Conservation (phyloP, 2,797 vertebrate genomes). For the Mastacembelus armatus region DNA sequence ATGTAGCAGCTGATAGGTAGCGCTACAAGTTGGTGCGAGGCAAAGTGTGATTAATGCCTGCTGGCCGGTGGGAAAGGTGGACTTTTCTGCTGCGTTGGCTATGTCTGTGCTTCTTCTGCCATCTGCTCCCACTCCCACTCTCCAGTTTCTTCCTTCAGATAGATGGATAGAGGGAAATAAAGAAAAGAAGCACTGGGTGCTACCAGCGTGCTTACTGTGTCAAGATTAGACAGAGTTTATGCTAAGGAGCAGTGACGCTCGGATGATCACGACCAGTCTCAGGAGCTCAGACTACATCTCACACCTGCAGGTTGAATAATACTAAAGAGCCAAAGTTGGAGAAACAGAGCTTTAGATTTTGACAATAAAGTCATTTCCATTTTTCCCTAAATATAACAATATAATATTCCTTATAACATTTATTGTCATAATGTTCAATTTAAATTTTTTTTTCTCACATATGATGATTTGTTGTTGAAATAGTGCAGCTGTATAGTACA, state of each 20-base stretch:
- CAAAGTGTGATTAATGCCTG: conserved; percentile 50
- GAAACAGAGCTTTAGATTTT: neutral
- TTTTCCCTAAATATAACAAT: neutral
- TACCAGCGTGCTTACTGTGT: neutral
- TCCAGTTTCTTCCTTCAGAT: conserved; percentile 8
- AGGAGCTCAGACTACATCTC: neutral
- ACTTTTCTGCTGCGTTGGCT: conserved; percentile 46
- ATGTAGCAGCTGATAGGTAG: conserved; percentile 22
- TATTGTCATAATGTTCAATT: neutral
- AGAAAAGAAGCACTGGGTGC: conserved; percentile 10
- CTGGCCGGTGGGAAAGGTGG: conserved; percentile 40
- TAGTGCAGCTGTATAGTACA: too few species aligned
- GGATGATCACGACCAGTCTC: conserved; percentile 14
- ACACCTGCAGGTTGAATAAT: conserved; percentile 12
- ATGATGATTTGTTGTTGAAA: neutral
- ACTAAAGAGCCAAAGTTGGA: neutral
- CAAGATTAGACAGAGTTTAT: conserved; percentile 10
- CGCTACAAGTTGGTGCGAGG: conserved; percentile 17
- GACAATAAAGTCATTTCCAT: neutral
- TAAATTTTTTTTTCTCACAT: too few species aligned
- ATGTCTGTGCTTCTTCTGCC: conserved; percentile 30
- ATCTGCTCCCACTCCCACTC: conserved; percentile 35
- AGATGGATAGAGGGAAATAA: conserved; percentile 12
- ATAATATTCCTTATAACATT: neutral
- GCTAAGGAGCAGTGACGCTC: neutral